Evolutionary conservation across 2,888 invertebrate genomes (phyloP), one percentile per base, ranked within the genome.

Genomic region (Siphonodentalium dalli): DNA sequence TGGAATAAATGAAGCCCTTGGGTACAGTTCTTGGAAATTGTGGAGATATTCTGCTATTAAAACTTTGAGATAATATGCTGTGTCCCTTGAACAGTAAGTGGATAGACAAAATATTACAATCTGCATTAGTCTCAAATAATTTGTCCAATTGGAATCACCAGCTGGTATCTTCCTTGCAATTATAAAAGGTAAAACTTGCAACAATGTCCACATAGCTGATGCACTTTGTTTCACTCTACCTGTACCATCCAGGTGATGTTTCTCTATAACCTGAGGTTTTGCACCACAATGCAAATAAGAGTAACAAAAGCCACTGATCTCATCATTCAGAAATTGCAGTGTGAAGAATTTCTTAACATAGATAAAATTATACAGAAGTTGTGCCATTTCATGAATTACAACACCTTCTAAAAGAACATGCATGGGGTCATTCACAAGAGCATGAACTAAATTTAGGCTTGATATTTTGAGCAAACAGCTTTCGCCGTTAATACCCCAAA

Each of bases 401-500:
- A 45, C 26, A 7, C 58, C 54, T 35, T 54, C 54, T 18, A 58
- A 37, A 0, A 54, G 39, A 15, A 58, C 38, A 21, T 58, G 58
- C 58, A 58, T 58, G 3, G 49, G 48, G 26, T 54, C 54, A 50
- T 58, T 54, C 11, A 58, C 11, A 3, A 58, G 33, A 31, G 46
- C 49, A 38, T 54, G 39, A 13, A 54, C 54, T 6, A 58, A 26
- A 9, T 44, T 28, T 35, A 58, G 46, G 9, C 28, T 39, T 27
- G 42, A 40, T 7, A 54, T 38, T 23, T 42, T 18, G 2, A 6
- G n/a, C 9, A 54, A 39, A 35, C 43, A 18, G 28, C 50, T 46
- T 18, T 23, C 21, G 3, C 13, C 11, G 31, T 39, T 54, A n/a
- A 55, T 43, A 2, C 54, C 59, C 37, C 7, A 44, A n/a, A 37